A percentile compares a stretch with the other conserved stretches of the same genome.
Conservation (phyloP, 2,113 vertebrate genomes). For the Chinchilla lanigera region DNA sequence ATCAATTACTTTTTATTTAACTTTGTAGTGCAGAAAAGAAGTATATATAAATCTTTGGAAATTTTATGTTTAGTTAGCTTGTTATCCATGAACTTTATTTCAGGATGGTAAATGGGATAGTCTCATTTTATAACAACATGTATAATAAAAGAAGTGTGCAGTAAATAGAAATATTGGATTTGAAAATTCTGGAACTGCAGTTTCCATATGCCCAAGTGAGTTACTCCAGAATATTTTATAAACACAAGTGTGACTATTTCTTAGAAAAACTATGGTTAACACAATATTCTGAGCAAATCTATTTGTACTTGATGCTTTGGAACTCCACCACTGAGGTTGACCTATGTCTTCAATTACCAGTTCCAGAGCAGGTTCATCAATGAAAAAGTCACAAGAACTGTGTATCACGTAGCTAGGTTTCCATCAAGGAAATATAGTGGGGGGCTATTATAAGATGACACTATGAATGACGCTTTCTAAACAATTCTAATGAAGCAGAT, state of each 20-base stretch:
- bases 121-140: not conserved
- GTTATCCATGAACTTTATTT: not conserved
- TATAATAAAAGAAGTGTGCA: not conserved
- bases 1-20: conserved; percentile 24
- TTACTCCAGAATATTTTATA: not conserved
- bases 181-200: not conserved
- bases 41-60: not conserved
- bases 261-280: not conserved
- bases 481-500: not conserved
- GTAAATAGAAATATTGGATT: not conserved
- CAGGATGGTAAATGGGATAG: not conserved
- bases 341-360: not conserved
- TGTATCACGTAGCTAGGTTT: not conserved
- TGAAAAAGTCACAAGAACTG: not conserved
- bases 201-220: not conserved
- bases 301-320: not conserved
- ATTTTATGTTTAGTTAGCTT: not conserved
- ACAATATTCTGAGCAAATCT: not conserved
- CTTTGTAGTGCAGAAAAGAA: not conserved
- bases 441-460: not conserved
- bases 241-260: not conserved
- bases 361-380: not conserved
- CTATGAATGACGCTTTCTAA: not conserved
- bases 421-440: not conserved
- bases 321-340: not conserved